Base-by-base conservation (phyloP, 2,113 vertebrate genomes). In the Cryptotis parvus region DNA sequence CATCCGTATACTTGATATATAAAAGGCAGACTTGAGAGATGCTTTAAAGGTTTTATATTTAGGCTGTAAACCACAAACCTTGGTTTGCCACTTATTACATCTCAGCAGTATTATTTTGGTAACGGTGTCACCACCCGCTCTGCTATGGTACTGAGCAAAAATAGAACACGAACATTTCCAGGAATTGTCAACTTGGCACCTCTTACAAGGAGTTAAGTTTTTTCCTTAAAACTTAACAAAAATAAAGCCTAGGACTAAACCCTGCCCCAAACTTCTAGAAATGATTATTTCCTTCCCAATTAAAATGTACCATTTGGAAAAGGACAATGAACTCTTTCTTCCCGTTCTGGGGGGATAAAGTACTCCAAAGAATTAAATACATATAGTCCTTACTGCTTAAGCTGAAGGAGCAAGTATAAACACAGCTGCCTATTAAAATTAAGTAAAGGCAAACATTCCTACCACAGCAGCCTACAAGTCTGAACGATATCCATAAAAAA, bases 121-220 rank as follows among this genome's bases (percentile, higher is more conserved):
- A 95, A 89, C 95, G 72, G 37, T 6, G 9, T 81, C 68, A 14
- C 94, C 94, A 86, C 83, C 70, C 33, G 91, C 89, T 89, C 84
- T 93, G 91, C 94, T 93, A 24, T 35, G 31, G 89, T 92, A 74
- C 86, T 74, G 80, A 90, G 49, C 70, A 83, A 75, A 97, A 96
- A 95, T 86, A 95, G 92, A 92, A 93, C 92, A 83, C 80, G 91
- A 91, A 84, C 91, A 96, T 85, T 95, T 96, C 96, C 95, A 97
- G 96, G 96, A 97, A 96, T 68, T 95, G 87, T 92, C 95, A 91
- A 86, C 77, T 89, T 96, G 95, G 91, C 84, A 89, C 78, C 87
- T 95, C 92, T 89, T 52, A 88, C 63, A 84, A 92, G 61, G 87
- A 94, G 88, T 94, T 88, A 92, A 92, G 84, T 73, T 94, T 92